Base-by-base conservation (phyloP, 2,888 invertebrate genomes). In the Timema podura region DNA sequence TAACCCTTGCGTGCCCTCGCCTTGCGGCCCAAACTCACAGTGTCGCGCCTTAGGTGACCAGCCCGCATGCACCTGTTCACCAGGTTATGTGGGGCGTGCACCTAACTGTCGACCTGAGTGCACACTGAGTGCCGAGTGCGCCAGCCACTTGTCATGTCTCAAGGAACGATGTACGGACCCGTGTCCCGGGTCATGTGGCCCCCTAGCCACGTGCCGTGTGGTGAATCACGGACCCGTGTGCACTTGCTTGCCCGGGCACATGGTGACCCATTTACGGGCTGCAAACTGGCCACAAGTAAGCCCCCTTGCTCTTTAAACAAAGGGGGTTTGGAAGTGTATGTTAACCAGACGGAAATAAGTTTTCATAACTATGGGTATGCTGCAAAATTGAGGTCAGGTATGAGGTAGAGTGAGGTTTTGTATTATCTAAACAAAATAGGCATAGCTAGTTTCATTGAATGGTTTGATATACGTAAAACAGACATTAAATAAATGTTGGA, bases 61-160 rank as follows among this genome's bases (percentile, higher is more conserved):
- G 61, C 84, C 86, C 6, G 82, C 83, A 5, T 87, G 87, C 74
- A 83, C 84, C 54, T 87, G 87, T 74, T 77, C 84, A 67, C 81
- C 84, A 64, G 85, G 85, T 75, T 88, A 86, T 77, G 82, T 87
- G 72, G 89, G 89, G 64, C 81, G 85, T 69, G 83, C 88, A 10
- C 88, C 88, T 7, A 89, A 88, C 76, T 91, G 91, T 79, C 85
- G 89, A 77, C 91, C 91, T 47, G 90, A 92, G 81, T 91, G 92
- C 79, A 84, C 89, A 46, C 87, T 89, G 74, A 88, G 89, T 78
- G 85, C 88, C 59, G 91, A 92, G 80, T 92, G 92, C 77, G 85
- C 90, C 16, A 75, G 88, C 87, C 46, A 77, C 75, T 72, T 48
- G 76, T 78, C 75, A 64, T 92, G 92, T 78, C 86, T 91, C 76